Evolutionary conservation across 2,113 vertebrate species (phyloP), one percentile per base, ranked within the genome.

Genomic region (Callionymus lyra): DNA sequence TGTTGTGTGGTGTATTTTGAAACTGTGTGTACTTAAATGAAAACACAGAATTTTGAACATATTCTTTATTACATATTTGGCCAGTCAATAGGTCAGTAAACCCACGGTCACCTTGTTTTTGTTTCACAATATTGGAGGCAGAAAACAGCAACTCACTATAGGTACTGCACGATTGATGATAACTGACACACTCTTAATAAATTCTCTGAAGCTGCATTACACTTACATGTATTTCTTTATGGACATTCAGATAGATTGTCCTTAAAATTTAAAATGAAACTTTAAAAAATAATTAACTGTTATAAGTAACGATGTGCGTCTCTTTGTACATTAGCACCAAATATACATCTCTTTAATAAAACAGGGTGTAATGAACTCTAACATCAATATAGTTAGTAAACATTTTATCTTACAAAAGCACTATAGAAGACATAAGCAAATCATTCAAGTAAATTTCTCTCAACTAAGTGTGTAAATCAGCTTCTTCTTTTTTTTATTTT

Each of bases 321-420:
- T 65, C 42, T 70, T 76, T 50, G 62, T 66, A 81, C 63, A 70
- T 53, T 79, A 77, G 76, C 79, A 82, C 76, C 79, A 70, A 66
- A 64, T 66, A 49, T 57, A 69, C 53, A 66, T 40, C 44, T 31
- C 44, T 33, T 10, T 36, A 50, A 42, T 45, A 16, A n/a, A n/a
- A 59, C 36, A 32, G 38, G 21, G 21, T 27, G 21, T 27, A 4
- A 27, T 27, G 4, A 4, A 4, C 8, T 27, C 21, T 27, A 27
- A 27, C 21, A 27, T 27, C 4, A 27, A 27, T 5, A 27, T 27
- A 27, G 21, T 27, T 27, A 27, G 21, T 27, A 4, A 18, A 44
- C 15, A 44, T 6, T 18, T 34, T 9, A 17, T 1, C 4, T 17
- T 36, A 14, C 34, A 14, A 11, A 2, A 6, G 8, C 34, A 27